Evolutionary conservation across 2,888 invertebrate species (phyloP).

Genomic region (Pollenia labialis): DNA sequence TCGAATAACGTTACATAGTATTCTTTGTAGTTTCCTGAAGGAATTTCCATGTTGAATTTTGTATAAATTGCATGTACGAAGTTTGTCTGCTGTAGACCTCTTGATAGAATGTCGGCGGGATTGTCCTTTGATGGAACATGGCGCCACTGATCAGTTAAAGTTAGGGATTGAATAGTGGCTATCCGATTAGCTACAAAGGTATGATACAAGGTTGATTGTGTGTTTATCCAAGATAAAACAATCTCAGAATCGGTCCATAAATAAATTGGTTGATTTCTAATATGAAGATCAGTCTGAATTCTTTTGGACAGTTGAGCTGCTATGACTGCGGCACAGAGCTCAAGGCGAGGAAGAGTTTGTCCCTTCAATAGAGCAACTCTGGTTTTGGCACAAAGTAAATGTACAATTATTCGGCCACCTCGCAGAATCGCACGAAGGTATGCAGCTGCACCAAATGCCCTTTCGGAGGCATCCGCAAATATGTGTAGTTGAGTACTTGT

Average conservation of each 20-base stretch:
- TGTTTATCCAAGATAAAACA: slow-evolving; percentile 18
- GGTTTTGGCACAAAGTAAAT: not conserved
- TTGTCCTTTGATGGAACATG: slow-evolving; percentile 9
- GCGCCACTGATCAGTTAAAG: slow-evolving; percentile 8
- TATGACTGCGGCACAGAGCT: not conserved
- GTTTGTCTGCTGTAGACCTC: not conserved
- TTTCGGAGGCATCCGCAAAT: slow-evolving; percentile 1
- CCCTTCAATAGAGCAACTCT: not conserved
- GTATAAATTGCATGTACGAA: not conserved
- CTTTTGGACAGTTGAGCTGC: not conserved
- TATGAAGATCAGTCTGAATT: not conserved
- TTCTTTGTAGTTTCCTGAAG: slow-evolving; percentile 9
- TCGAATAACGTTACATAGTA: not conserved
- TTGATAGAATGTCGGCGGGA: not conserved
- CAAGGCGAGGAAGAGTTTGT: not conserved
- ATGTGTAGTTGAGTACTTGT: not conserved
- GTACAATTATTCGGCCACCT: not conserved
- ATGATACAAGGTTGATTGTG: not conserved
- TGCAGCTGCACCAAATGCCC: not conserved
- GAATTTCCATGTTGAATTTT: not conserved
- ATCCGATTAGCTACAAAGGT: slow-evolving; percentile 32
- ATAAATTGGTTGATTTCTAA: not conserved
- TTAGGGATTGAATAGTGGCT: not conserved
- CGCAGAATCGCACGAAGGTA: not conserved
- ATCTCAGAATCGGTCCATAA: slow-evolving; percentile 12